Percentiles rank a stretch among this genome's conserved stretches.
phyloP scores from a whole-genome alignment of 2,888 invertebrate species.

The Oxyscelio sp. region DNA sequence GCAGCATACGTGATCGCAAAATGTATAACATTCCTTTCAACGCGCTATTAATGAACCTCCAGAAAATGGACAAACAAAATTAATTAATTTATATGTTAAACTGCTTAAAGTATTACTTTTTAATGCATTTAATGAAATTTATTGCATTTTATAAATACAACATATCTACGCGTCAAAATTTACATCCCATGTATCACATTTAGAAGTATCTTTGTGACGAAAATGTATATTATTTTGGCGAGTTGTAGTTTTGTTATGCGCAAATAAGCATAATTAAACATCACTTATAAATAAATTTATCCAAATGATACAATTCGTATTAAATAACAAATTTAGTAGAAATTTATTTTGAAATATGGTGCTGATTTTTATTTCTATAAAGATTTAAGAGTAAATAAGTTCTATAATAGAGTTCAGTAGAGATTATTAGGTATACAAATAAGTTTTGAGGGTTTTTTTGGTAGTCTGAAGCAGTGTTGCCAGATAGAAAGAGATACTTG shows the following conservation, averaged over 20 bases:
- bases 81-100: constrained; percentile 24
- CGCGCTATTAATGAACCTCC: constrained; percentile 30
- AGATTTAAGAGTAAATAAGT: too few species aligned
- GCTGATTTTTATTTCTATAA: too few species aligned
- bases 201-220: too few species aligned
- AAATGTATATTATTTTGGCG: constrained; percentile 8
- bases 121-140: constrained; percentile 20
- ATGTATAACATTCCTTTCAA: constrained; percentile 84
- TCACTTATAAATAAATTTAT: too few species aligned
- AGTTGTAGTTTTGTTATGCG: neutral
- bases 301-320: too few species aligned
- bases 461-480: too few species aligned
- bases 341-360: too few species aligned
- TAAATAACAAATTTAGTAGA: too few species aligned
- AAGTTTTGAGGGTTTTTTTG: too few species aligned
- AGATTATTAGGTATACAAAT: too few species aligned
- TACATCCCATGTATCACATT: constrained; percentile 12
- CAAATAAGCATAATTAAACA: neutral
- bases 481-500: too few species aligned
- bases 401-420: too few species aligned
- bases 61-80: constrained; percentile 5
- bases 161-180: constrained; percentile 17
- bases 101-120: constrained; percentile 52
- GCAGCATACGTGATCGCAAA: constrained; percentile 78
- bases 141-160: constrained; percentile 14